Base-by-base conservation (phyloP, 2,888 invertebrate species). In the Metellina segmentata region DNA sequence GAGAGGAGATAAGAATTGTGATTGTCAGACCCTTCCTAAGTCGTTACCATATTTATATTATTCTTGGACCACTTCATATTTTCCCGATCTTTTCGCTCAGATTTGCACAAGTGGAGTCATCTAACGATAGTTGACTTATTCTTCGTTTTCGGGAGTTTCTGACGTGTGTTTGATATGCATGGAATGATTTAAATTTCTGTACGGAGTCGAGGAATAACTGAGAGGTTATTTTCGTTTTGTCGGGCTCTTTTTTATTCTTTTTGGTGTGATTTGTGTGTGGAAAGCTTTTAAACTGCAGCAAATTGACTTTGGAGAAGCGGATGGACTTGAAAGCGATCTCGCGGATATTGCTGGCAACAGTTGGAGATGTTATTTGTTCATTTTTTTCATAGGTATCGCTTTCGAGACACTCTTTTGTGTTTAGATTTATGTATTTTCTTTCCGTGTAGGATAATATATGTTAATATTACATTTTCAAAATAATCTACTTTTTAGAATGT, bases 21-120 rank as follows among this genome's bases (percentile, higher is more conserved):
- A 79, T 79, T 88, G 87, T 81, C 87, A 88, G 87, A 53, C 48
- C 53, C 20, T 88, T 72, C 74, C 74, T n/a, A 20, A 11, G 81
- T 72, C 72, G 71, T 88, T 88, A 88, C 77, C 86, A 86, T 86
- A 86, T 86, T 86, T 86, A 86, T 86, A 69, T 75, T 77, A 71
- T 81, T 61, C 69, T 9, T 19, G 19, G 20, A 20, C 9, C 7
- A 69, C 11, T 11, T 34, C 81, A 69, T 61, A 81, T 69, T 69
- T 69, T 34, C 69, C 34, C 7, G 20, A 13, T 11, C 11, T 7
- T 34, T 49, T 48, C 49, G 34, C 34, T 49, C 75, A 75, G 75
- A 9, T n/a, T 6, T 48, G 34, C 49, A n/a, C 8, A 52, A 52
- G 52, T n/a, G n/a, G 61, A 61, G 61, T 8, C 61, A 61, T 34